These are phyloP conservation scores for Hippocampus kuda DNA, from an alignment of 2,797 vertebrate species.

Conservation along the genomic window DNA sequence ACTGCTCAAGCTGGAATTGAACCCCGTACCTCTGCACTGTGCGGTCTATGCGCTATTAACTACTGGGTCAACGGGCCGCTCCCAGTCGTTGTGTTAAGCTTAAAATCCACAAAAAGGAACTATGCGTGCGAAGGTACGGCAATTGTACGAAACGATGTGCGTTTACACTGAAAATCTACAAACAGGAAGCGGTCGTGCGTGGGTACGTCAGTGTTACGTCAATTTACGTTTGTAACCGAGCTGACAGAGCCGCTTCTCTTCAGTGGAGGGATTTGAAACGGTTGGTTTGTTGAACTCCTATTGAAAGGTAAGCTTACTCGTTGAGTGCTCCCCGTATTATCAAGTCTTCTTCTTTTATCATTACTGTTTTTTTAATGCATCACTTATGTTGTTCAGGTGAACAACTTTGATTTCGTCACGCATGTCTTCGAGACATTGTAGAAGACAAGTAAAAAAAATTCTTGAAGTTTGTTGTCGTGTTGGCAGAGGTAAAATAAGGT, in stretches of 20 bases:
- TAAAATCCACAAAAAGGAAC: background rate
- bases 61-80: too few relatives aligned
- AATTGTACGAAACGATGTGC: background rate
- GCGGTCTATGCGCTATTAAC: too few relatives aligned
- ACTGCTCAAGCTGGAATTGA: too few relatives aligned
- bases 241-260: background rate
- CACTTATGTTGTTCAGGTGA: background rate
- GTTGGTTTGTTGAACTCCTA: background rate
- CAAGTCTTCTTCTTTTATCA: background rate
- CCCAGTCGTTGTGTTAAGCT: background rate
- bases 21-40: too few relatives aligned
- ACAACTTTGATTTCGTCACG: background rate
- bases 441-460: background rate
- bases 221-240: background rate
- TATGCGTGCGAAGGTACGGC: background rate
- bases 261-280: background rate
- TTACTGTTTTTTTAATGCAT: background rate
- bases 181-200: background rate
- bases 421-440: background rate
- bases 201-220: background rate
- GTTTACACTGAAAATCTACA: background rate
- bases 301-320: background rate
- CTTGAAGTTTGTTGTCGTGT: conserved; percentile 45
- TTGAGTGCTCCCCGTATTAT: background rate
- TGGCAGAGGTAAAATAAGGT: conserved; percentile 45